phyloP scores from a whole-genome alignment of 2,113 vertebrate genomes.

The Oncorhynchus nerka region DNA sequence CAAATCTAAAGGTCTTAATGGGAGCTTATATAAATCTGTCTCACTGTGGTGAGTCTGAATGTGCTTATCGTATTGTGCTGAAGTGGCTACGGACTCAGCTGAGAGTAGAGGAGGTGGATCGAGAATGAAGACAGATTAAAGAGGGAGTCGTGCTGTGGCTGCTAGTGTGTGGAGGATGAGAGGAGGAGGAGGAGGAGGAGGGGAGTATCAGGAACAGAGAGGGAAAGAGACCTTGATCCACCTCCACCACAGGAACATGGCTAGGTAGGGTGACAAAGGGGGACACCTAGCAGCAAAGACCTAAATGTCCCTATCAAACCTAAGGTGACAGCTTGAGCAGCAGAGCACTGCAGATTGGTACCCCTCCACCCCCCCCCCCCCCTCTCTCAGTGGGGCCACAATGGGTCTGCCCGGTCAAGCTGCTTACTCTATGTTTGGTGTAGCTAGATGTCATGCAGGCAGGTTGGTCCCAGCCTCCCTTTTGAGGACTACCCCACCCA shows the following conservation, averaged over 20 bases:
- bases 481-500: too few species aligned
- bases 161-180: constrained; percentile 30
- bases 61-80: constrained; percentile 33
- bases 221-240: constrained; percentile 13
- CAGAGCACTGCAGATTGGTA: too few species aligned
- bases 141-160: neutral
- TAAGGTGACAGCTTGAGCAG: too few species aligned
- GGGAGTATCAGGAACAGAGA: constrained; percentile 36
- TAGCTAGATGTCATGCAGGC: too few species aligned
- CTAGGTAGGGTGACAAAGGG: neutral
- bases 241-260: neutral
- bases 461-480: too few species aligned
- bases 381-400: too few species aligned
- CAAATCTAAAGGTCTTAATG: neutral
- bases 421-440: too few species aligned
- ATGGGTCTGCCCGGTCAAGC: too few species aligned
- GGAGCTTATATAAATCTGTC: constrained; percentile 16
- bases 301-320: neutral
- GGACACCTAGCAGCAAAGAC: neutral
- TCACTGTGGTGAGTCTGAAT: constrained; percentile 31
- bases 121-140: neutral
- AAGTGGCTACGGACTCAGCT: constrained; percentile 36
- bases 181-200: constrained; percentile 31
- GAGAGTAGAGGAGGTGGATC: neutral
- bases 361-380: too few species aligned